phyloP scores from a whole-genome alignment of 2,888 invertebrate species.

The Erannis defoliaria region DNA sequence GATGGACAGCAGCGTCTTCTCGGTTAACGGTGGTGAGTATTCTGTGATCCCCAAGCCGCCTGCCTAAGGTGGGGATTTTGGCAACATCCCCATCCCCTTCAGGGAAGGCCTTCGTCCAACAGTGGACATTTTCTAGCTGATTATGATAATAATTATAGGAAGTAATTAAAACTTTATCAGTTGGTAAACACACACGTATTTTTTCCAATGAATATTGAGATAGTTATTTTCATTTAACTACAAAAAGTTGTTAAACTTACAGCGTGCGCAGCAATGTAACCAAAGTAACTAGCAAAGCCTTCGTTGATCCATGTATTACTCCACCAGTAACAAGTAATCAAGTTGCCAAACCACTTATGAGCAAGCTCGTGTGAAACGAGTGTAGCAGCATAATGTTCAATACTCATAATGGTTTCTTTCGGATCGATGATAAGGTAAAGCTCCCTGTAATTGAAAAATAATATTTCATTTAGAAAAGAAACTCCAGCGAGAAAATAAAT shows the following conservation, averaged over 20 bases:
- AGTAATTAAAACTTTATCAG: too few relatives aligned
- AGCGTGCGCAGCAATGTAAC: conserved; percentile 85
- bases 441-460: conserved; percentile 65
- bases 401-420: conserved; percentile 72
- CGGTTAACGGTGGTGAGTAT: too few relatives aligned
- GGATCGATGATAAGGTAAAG: conserved; percentile 69
- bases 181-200: too few relatives aligned
- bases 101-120: too few relatives aligned
- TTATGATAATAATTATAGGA: too few relatives aligned
- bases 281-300: conserved; percentile 90
- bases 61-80: too few relatives aligned
- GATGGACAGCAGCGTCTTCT: too few relatives aligned
- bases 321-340: conserved; percentile 92
- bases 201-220: too few relatives aligned
- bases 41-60: too few relatives aligned
- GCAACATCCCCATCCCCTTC: too few relatives aligned
- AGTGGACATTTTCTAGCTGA: too few relatives aligned
- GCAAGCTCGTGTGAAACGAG: conserved; percentile 86
- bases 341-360: conserved; percentile 94
- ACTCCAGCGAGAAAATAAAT: neutral
- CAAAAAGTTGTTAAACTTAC: conserved; percentile 50
- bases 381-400: conserved; percentile 81
- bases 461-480: too few relatives aligned
- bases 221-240: neutral
- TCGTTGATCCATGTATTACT: conserved; percentile 91